These are phyloP conservation scores for Apodemus agrarius DNA, from an alignment of 2,797 vertebrate genomes.

Conservation along the genomic window DNA sequence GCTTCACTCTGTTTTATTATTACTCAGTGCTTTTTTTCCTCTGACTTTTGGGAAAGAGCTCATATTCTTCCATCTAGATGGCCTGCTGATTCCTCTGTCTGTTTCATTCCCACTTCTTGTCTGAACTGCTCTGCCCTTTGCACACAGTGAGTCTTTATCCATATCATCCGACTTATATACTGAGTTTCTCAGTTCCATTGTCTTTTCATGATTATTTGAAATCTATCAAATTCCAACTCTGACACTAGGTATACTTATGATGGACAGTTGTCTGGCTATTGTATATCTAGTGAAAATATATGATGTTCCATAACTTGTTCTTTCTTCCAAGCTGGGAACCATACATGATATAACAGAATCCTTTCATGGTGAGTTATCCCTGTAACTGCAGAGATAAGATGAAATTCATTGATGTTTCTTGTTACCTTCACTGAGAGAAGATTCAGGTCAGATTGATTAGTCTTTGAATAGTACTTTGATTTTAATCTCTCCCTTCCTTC, in stretches of 20 bases:
- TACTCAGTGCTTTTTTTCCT: constrained; percentile 74
- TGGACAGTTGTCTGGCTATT: constrained; percentile 71
- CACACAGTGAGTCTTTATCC: constrained; percentile 67
- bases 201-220: constrained; percentile 84
- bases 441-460: constrained; percentile 80
- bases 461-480: constrained; percentile 75
- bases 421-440: constrained; percentile 32
- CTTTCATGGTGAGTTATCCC: constrained; percentile 81
- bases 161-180: constrained; percentile 66
- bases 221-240: constrained; percentile 86
- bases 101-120: background rate
- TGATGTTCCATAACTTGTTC: constrained; percentile 76
- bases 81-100: constrained; percentile 57
- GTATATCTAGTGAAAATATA: constrained; percentile 74
- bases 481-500: background rate
- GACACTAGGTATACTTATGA: constrained; percentile 79
- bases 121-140: background rate
- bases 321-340: constrained; percentile 66
- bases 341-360: constrained; percentile 76
- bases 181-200: constrained; percentile 81
- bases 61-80: constrained; percentile 71
- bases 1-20: constrained; percentile 76
- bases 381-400: constrained; percentile 75
- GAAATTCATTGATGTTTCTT: constrained; percentile 78
- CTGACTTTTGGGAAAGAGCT: constrained; percentile 65